phyloP scores from a whole-genome alignment of 2,888 invertebrate species.

The Portevinia maculata region DNA sequence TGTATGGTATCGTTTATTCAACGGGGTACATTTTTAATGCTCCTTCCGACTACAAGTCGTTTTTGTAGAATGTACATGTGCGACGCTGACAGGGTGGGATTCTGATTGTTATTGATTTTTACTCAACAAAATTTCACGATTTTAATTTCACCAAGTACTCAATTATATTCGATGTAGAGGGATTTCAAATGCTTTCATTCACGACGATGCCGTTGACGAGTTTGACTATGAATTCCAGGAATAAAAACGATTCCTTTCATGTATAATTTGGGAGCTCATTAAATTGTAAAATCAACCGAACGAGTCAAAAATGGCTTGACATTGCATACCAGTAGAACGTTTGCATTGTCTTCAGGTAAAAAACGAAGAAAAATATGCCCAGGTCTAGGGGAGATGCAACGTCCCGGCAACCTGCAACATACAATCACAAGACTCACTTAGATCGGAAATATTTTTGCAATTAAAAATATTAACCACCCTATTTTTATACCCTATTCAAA shows the following conservation, averaged over 20 bases:
- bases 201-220: slow-evolving; percentile 32
- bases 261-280: slow-evolving; percentile 53
- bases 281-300: slow-evolving; percentile 57
- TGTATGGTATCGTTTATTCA: slow-evolving; percentile 33
- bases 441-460: slow-evolving; percentile 62
- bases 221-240: neutral
- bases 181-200: slow-evolving; percentile 43
- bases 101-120: slow-evolving; percentile 59
- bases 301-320: slow-evolving; percentile 53
- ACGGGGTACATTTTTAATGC: slow-evolving; percentile 39
- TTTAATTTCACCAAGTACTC: slow-evolving; percentile 69
- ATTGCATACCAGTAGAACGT: slow-evolving; percentile 28
- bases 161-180: slow-evolving; percentile 63
- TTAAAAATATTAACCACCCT: slow-evolving; percentile 55
- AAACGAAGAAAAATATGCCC: neutral
- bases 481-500: no score
- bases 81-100: neutral
- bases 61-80: neutral
- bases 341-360: slow-evolving; percentile 22
- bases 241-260: slow-evolving; percentile 31
- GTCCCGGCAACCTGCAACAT: slow-evolving; percentile 3
- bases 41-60: slow-evolving; percentile 7
- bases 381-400: neutral
- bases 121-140: slow-evolving; percentile 57
- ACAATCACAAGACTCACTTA: slow-evolving; percentile 18